Evolutionary conservation across 1,140 invertebrate genomes (phyloP), one percentile per base, ranked within the genome.

Genomic region (Pseudomyrmex sp.): DNA sequence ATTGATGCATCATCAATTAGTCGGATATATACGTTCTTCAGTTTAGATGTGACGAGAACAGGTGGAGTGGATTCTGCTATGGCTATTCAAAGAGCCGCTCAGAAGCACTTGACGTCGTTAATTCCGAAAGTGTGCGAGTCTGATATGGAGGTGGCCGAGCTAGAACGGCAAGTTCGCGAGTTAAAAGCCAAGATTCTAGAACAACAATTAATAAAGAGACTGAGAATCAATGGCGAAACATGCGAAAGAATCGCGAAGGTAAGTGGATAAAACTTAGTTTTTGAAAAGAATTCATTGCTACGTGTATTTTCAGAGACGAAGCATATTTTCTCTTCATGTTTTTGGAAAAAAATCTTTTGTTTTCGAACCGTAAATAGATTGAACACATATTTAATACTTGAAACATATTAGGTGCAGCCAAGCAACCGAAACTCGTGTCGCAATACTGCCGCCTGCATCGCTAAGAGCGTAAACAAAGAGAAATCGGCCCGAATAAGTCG

Each of bases 71-170:
- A 91, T 0, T 85, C 89, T 5, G 88, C 92, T 5, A 85, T 68
- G 74, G 20, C 48, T 7, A 93, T 94, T 80, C 84, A 93, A 58
- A 88, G 86, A 63, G 83, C 80, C 62, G 91, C 91, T 35, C 91
- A 93, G 63, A 3, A 79, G 1, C 77, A 90, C 54, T 85, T 93
- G 20, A 68, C 80, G 23, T n/a, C 73, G 23, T 68, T 93, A 62
- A 91, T 93, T 12, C 83, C 90, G 48, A 52, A 87, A 70, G 80
- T 93, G 26, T 87, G 82, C 4, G 77, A 89, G 63, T 88, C 87
- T 18, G 93, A 93, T 75, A 15, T 83, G 10, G 87, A 91, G 66
- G 83, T 93, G 20, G 70, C 80, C 18, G 65, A 88, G 9, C 83
- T 93, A 2, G 90, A 93, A 70, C 79, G 18, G 0, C 72, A 91